Conservation (phyloP, 2,888 invertebrate species). For the Pristionchus mayeri region DNA sequence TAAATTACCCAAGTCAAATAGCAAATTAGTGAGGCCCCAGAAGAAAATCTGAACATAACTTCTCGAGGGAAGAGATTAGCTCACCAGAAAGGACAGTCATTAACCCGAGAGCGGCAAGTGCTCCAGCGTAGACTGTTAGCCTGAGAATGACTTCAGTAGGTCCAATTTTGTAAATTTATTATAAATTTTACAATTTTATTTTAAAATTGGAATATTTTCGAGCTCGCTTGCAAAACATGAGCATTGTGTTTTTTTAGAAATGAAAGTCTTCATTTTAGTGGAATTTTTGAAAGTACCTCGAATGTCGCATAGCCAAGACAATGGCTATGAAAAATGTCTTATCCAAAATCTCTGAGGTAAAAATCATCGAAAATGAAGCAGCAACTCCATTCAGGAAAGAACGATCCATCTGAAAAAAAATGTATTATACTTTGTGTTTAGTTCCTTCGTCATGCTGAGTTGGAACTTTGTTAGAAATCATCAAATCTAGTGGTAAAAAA, state of each 20-base stretch:
- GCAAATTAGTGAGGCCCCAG: no score
- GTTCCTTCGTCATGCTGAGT: no score
- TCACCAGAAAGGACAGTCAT: not conserved
- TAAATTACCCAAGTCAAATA: not conserved
- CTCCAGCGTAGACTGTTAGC: not conserved
- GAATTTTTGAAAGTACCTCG: not conserved
- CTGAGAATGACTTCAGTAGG: no score
- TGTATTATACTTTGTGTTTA: no score
- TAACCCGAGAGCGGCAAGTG: not conserved
- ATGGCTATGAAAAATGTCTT: constrained; percentile 12
- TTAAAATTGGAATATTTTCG: no score
- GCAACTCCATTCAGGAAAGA: not conserved
- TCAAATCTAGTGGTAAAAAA: no score
- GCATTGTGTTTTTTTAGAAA: no score
- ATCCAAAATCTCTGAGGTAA: not conserved
- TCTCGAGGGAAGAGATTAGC: not conserved
- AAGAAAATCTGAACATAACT: no score
- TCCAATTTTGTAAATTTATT: no score
- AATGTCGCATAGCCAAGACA: constrained; percentile 22
- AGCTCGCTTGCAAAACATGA: no score
- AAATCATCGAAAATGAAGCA: not conserved
- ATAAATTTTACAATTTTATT: not conserved
- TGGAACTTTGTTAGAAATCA: no score
- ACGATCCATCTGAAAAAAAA: not conserved
- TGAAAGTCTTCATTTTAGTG: no score